Percentiles rank a stretch among this genome's conserved stretches.
These are phyloP conservation scores for Tineola bisselliella DNA, from an alignment of 2,888 invertebrate genomes.

Conservation along the genomic window DNA sequence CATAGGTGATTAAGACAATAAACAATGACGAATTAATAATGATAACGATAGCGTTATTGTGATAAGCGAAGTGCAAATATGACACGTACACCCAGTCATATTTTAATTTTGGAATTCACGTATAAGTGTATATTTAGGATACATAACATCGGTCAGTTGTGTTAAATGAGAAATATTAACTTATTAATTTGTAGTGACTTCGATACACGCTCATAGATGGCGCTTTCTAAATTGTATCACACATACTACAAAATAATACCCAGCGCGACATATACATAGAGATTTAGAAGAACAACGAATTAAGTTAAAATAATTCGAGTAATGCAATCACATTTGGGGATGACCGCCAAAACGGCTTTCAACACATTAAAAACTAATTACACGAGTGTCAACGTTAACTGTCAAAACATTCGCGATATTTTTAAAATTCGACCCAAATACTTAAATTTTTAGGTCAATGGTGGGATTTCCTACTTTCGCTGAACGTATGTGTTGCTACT, in stretches of 20 bases:
- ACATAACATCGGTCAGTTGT: too few relatives aligned
- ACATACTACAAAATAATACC: too few relatives aligned
- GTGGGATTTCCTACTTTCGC: not conserved
- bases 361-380: not conserved
- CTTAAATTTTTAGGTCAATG: not conserved
- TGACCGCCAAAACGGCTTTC: not conserved
- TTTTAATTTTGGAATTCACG: not conserved
- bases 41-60: constrained; percentile 1
- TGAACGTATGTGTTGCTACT: not conserved
- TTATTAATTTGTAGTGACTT: too few relatives aligned
- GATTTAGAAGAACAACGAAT: too few relatives aligned
- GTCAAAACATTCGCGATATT: constrained; percentile 1
- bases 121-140: too few relatives aligned
- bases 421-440: not conserved
- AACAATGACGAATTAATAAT: not conserved
- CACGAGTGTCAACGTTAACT: not conserved
- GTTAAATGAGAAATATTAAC: too few relatives aligned
- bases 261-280: too few relatives aligned
- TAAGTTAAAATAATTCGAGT: too few relatives aligned
- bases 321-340: too few relatives aligned
- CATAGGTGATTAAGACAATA: not conserved
- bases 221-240: too few relatives aligned
- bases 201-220: too few relatives aligned
- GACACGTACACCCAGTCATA: not conserved
- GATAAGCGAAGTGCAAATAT: not conserved